Percentiles rank a stretch among this genome's conserved stretches.
These are phyloP conservation scores for Mustelus asterias DNA, from an alignment of 2,113 vertebrate genomes.

Conservation along the genomic window DNA sequence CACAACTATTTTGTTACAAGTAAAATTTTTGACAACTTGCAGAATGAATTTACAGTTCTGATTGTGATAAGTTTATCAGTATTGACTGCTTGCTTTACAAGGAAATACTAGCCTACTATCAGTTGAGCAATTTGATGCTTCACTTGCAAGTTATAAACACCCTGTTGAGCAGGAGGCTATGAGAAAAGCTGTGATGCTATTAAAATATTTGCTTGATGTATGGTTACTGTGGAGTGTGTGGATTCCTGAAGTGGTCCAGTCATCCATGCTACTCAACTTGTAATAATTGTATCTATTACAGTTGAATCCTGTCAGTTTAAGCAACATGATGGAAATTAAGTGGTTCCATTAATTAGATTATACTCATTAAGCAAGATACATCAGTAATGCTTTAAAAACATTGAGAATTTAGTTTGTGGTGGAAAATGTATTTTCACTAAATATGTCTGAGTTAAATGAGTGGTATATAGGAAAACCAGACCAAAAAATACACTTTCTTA, in stretches of 20 bases:
- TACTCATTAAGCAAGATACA: not conserved
- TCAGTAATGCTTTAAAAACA: slow-evolving; percentile 11
- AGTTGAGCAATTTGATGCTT: not conserved
- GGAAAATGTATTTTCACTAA: slow-evolving; percentile 8
- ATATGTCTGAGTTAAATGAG: not conserved
- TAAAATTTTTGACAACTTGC: not conserved
- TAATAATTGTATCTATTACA: slow-evolving; percentile 31
- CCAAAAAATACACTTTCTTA: not conserved
- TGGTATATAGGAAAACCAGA: not conserved
- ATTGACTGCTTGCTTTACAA: not conserved
- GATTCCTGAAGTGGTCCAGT: slow-evolving; percentile 20
- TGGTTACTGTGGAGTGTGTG: slow-evolving; percentile 4
- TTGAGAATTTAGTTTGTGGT: not conserved
- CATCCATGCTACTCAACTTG: slow-evolving; percentile 22
- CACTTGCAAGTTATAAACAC: not conserved
- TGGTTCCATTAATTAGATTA: slow-evolving; percentile 32
- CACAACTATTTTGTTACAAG: not conserved
- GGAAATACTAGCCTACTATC: not conserved
- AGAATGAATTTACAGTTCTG: not conserved
- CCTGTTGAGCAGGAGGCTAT: not conserved
- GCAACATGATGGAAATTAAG: slow-evolving; percentile 28
- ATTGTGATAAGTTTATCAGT: not conserved
- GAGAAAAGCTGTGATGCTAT: not conserved
- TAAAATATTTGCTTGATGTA: not conserved
- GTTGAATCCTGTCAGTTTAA: slow-evolving; percentile 25